Evolutionary conservation across 2,888 invertebrate genomes (phyloP).

Genomic region (Drosophila melanosoma): DNA sequence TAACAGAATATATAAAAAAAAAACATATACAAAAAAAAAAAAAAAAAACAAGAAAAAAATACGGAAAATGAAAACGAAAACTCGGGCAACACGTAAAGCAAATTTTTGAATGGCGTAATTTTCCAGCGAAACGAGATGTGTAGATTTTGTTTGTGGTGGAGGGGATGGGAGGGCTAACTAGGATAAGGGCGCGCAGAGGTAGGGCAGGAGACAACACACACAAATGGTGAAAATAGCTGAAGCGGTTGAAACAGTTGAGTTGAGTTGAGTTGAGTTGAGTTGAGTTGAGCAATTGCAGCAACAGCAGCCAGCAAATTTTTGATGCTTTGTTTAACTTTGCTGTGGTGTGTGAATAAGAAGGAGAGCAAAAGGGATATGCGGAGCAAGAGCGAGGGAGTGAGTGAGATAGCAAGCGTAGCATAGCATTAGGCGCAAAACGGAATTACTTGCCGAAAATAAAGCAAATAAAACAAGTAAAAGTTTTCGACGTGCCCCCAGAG

Average conservation of each 20-base stretch:
- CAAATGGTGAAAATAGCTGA: slow-evolving; percentile 46
- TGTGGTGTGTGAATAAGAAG: slow-evolving; percentile 17
- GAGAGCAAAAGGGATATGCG: too few relatives aligned
- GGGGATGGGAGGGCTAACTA: background rate
- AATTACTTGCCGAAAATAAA: slow-evolving; percentile 72
- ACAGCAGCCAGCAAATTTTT: slow-evolving; percentile 53
- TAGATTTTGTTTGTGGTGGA: slow-evolving; percentile 28
- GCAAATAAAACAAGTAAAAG: slow-evolving; percentile 68
- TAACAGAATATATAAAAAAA: background rate
- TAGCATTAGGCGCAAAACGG: slow-evolving; percentile 70
- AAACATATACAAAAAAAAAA: slow-evolving; percentile 2
- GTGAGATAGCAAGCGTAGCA: slow-evolving; percentile 39
- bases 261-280: slow-evolving; percentile 37
- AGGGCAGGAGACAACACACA: slow-evolving; percentile 18
- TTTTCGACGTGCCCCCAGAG: slow-evolving; percentile 52
- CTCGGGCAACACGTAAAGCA: slow-evolving; percentile 64
- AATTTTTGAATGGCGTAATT: slow-evolving; percentile 75
- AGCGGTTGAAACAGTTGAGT: slow-evolving; percentile 43
- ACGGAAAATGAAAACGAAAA: slow-evolving; percentile 25
- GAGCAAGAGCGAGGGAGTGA: background rate
- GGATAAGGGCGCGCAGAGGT: background rate
- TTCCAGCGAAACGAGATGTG: slow-evolving; percentile 58
- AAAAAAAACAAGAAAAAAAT: slow-evolving; percentile 8
- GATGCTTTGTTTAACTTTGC: slow-evolving; percentile 68
- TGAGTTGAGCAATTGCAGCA: slow-evolving; percentile 63